Percentiles rank a stretch among this genome's conserved stretches.
These are phyloP conservation scores for Charanyca ferruginea DNA, from an alignment of 2,888 invertebrate genomes.

Conservation along the genomic window DNA sequence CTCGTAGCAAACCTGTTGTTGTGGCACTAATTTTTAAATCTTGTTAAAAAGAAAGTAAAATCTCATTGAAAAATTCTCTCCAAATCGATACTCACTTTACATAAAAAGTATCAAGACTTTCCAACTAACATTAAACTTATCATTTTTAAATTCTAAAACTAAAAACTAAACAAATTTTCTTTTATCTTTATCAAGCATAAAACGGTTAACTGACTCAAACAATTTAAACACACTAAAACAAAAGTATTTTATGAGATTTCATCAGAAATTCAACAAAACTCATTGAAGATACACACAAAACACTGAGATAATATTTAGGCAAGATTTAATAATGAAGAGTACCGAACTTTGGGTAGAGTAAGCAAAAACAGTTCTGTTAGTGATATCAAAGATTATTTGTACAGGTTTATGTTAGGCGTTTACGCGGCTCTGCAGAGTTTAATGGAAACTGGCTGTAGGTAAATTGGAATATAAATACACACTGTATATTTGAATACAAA, in stretches of 20 bases:
- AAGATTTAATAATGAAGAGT: slow-evolving; percentile 68
- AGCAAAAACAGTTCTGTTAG: slow-evolving; percentile 70
- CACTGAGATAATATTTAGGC: slow-evolving; percentile 69
- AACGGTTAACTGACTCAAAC: slow-evolving; percentile 27
- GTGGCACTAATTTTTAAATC: no score
- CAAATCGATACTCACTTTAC: no score
- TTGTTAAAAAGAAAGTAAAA: no score
- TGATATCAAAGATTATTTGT: slow-evolving; percentile 70
- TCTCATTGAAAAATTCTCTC: no score
- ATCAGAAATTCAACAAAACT: slow-evolving; percentile 59
- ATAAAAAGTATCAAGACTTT: background rate
- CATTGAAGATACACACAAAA: slow-evolving; percentile 59
- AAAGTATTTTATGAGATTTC: slow-evolving; percentile 54
- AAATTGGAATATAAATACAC: slow-evolving; percentile 30
- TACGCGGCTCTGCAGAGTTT: slow-evolving; percentile 37
- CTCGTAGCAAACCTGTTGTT: no score
- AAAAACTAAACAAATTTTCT: no score
- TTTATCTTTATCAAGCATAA: background rate
- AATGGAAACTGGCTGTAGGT: slow-evolving; percentile 35
- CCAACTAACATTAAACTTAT: no score
- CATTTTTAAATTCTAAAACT: no score
- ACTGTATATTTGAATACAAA: slow-evolving; percentile 35
- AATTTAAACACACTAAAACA: slow-evolving; percentile 41
- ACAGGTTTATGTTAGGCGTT: slow-evolving; percentile 58
- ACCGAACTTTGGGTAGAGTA: slow-evolving; percentile 65